Conservation (phyloP, 2,113 vertebrate genomes). For the Clarias batrachus region DNA sequence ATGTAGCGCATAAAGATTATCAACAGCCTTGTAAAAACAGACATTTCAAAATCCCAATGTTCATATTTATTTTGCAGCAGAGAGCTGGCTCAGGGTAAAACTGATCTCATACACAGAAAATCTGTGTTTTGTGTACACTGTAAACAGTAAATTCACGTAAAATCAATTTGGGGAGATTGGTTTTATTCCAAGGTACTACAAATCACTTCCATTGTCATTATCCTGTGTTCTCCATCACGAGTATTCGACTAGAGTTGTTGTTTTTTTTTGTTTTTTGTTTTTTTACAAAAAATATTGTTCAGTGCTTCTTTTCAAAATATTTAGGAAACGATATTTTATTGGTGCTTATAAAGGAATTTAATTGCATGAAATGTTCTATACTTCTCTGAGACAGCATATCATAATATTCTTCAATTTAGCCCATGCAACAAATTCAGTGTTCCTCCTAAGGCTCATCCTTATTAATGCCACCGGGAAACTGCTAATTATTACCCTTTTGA, state of each 20-base stretch:
- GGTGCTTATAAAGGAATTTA: slow-evolving; percentile 44
- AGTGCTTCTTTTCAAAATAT: not conserved
- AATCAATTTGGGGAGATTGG: not conserved
- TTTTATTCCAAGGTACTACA: slow-evolving; percentile 27
- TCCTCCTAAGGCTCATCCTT: slow-evolving; percentile 35
- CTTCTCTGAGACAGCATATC: slow-evolving; percentile 28
- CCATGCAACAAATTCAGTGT: slow-evolving; percentile 23
- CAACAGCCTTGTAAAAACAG: slow-evolving; percentile 10
- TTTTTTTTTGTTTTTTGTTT: not conserved
- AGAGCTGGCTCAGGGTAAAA: slow-evolving; percentile 4
- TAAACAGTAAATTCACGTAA: slow-evolving; percentile 34
- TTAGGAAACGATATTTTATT: slow-evolving; percentile 35
- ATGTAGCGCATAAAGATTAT: not conserved
- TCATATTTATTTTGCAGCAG: slow-evolving; percentile 13
- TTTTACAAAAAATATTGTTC: no score
- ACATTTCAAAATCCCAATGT: not conserved
- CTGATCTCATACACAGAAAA: not conserved
- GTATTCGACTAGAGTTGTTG: slow-evolving; percentile 14
- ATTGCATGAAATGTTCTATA: slow-evolving; percentile 9
- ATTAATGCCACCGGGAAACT: slow-evolving; percentile 45
- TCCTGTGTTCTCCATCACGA: slow-evolving; percentile 46
- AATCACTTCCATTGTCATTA: slow-evolving; percentile 49
- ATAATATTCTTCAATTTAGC: slow-evolving; percentile 10
- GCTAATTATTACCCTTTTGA: slow-evolving; percentile 52
- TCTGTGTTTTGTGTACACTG: slow-evolving; percentile 26